Conservation (phyloP, 1,140 invertebrate genomes). For the Aethina tumida region DNA sequence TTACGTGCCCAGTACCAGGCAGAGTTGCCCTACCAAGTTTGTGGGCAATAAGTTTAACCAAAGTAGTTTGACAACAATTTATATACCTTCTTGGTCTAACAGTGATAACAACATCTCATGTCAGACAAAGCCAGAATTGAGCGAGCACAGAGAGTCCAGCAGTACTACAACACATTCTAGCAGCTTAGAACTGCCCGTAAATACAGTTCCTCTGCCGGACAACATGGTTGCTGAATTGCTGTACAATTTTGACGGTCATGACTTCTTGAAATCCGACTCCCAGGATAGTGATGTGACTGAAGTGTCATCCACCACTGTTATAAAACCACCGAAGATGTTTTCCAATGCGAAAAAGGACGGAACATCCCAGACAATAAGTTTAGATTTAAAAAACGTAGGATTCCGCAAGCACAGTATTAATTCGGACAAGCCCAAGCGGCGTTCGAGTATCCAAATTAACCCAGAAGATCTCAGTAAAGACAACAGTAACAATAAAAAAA, state of each 20-base stretch:
- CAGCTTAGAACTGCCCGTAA: conserved; percentile 41
- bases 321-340: conserved; percentile 48
- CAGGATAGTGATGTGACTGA: conserved; percentile 27
- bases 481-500: conserved; percentile 8
- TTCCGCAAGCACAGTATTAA: conserved; percentile 33
- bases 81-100: conserved; percentile 41
- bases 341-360: conserved; percentile 14
- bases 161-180: conserved; percentile 40
- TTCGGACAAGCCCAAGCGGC: conserved; percentile 27
- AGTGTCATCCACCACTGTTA: conserved; percentile 28
- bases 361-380: conserved; percentile 17
- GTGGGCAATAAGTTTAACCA: conserved; percentile 46
- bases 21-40: conserved; percentile 42
- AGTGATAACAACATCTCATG: conserved; percentile 32
- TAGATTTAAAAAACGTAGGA: conserved; percentile 22
- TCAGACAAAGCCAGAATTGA: conserved; percentile 13
- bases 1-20: conserved; percentile 26
- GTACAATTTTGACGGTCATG: conserved; percentile 32
- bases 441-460: conserved; percentile 30
- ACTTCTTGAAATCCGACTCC: conserved; percentile 24
- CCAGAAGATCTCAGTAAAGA: conserved; percentile 18
- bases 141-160: conserved; percentile 10
- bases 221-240: conserved; percentile 40
- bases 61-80: conserved; percentile 41
- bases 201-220: conserved; percentile 38